Conservation (phyloP, 2,888 invertebrate genomes). For the Drosophila algonquin region DNA sequence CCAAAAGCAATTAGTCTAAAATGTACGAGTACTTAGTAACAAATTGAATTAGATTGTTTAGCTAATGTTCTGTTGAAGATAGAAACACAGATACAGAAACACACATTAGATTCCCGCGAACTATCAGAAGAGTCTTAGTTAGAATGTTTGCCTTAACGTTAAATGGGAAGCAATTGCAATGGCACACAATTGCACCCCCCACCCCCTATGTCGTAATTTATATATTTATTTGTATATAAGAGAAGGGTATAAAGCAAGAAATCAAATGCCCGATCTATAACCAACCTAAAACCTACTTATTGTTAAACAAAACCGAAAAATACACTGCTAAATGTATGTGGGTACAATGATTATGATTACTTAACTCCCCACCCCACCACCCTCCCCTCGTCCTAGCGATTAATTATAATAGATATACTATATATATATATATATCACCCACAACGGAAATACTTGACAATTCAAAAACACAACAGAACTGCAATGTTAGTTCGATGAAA, state of each 20-base stretch:
- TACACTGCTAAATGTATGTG: conserved; percentile 37
- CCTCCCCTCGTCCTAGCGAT: conserved; percentile 17
- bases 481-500: conserved; percentile 66
- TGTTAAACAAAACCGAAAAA: conserved; percentile 56
- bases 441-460: conserved; percentile 64
- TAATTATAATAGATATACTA: conserved; percentile 22
- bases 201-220: conserved; percentile 44
- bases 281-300: conserved; percentile 55
- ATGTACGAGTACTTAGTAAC: conserved; percentile 38
- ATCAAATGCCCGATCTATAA: conserved; percentile 16
- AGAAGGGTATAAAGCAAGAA: conserved; percentile 41
- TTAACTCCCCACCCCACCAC: conserved; percentile 10
- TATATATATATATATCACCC: conserved; percentile 32
- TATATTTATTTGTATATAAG: conserved; percentile 74
- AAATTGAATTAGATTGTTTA: conserved; percentile 41
- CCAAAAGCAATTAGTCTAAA: conserved; percentile 15
- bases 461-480: conserved; percentile 64
- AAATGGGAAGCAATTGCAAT: conserved; percentile 32
- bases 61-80: conserved; percentile 24
- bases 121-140: conserved; percentile 41
- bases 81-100: too few species aligned
- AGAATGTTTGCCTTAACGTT: conserved; percentile 49
- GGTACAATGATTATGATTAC: conserved; percentile 41
- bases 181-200: too few species aligned
- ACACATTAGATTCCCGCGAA: too few species aligned